phyloP scores from a whole-genome alignment of 2,888 invertebrate genomes.

The Phoronis australis region DNA sequence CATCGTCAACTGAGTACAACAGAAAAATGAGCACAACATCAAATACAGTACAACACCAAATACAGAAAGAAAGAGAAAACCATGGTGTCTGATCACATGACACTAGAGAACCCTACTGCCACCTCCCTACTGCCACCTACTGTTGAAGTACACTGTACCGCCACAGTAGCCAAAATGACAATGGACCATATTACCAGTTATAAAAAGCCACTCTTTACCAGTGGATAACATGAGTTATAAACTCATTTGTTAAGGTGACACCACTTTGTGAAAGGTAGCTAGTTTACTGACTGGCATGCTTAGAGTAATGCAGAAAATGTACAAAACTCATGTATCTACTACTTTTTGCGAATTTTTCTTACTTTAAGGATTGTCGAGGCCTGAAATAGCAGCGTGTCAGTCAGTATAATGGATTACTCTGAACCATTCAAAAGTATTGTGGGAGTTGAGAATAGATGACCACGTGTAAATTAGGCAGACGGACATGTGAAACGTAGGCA shows the following conservation, averaged over 20 bases:
- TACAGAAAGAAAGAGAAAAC: slow-evolving; percentile 6
- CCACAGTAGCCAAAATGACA: too few species aligned
- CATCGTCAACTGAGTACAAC: slow-evolving; percentile 35
- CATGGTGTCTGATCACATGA: neutral
- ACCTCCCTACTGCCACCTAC: too few species aligned
- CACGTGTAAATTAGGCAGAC: neutral
- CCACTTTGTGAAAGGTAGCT: too few species aligned
- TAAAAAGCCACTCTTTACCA: too few species aligned
- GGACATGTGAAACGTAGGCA: neutral
- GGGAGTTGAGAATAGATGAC: neutral
- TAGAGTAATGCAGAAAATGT: neutral
- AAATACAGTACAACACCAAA: slow-evolving; percentile 6
- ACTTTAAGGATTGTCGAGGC: too few species aligned
- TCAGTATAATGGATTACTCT: neutral
- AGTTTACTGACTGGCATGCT: too few species aligned
- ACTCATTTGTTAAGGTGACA: too few species aligned
- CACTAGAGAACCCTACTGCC: neutral
- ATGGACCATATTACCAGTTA: too few species aligned
- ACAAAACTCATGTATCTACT: neutral
- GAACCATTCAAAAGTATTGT: neutral
- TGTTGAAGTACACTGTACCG: too few species aligned
- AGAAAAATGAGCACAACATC: slow-evolving; percentile 10
- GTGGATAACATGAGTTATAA: too few species aligned
- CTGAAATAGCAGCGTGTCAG: too few species aligned
- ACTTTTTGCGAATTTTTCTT: too few species aligned